phyloP scores from a whole-genome alignment of 1,140 invertebrate genomes.

The Calycopis cecrops region DNA sequence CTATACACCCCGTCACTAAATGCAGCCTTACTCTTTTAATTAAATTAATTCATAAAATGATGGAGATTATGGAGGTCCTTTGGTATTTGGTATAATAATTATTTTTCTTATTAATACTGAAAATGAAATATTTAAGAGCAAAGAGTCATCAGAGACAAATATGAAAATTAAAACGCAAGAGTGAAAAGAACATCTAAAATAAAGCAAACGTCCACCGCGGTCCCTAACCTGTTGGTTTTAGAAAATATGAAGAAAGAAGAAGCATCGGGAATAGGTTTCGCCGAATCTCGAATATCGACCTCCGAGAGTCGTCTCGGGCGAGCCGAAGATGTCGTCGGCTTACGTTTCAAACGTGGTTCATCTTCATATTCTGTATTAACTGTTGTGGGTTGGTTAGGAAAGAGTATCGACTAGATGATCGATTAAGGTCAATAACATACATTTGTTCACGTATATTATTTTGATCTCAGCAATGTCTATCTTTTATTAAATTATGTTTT shows the following conservation, averaged over 20 bases:
- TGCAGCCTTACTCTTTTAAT: too few species aligned
- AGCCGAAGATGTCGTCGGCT: slow-evolving; percentile 76
- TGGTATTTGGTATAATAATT: too few species aligned
- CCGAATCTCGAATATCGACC: slow-evolving; percentile 89
- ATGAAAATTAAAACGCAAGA: slow-evolving; percentile 31
- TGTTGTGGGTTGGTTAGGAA: slow-evolving; percentile 36
- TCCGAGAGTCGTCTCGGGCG: slow-evolving; percentile 94
- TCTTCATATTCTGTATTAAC: slow-evolving; percentile 67
- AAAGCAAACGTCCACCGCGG: slow-evolving; percentile 32
- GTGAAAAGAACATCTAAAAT: slow-evolving; percentile 53
- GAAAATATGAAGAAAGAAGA: slow-evolving; percentile 97
- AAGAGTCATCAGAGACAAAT: slow-evolving; percentile 37
- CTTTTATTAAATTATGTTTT: neutral
- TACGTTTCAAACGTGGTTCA: slow-evolving; percentile 63
- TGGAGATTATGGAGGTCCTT: too few species aligned
- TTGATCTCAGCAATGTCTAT: neutral
- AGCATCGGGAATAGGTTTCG: slow-evolving; percentile 95
- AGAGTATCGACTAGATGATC: neutral
- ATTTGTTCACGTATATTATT: too few species aligned
- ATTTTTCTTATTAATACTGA: neutral
- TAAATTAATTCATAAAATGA: too few species aligned
- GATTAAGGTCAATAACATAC: slow-evolving; percentile 7
- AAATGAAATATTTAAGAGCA: neutral
- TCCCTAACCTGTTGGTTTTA: slow-evolving; percentile 90
- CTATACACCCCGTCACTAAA: too few species aligned